Evolutionary conservation across 2,888 invertebrate genomes (phyloP).

Genomic region (Neoaliturus tenellus): DNA sequence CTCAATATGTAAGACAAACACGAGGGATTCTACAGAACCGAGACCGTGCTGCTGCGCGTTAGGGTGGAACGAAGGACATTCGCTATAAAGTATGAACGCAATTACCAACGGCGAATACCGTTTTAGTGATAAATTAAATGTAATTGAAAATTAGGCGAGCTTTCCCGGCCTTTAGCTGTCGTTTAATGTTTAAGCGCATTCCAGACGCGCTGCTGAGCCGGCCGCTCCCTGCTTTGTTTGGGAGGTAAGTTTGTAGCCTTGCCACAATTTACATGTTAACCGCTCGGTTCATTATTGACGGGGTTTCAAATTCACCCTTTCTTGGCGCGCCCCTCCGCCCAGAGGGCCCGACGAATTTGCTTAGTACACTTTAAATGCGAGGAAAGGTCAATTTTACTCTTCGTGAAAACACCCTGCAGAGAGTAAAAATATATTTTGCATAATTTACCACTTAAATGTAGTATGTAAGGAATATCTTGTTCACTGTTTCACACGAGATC

Average conservation of each 20-base stretch:
- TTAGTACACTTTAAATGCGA: slow-evolving; percentile 37
- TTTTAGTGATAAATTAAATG: slow-evolving; percentile 45
- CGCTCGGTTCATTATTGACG: slow-evolving; percentile 35
- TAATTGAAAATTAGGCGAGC: slow-evolving; percentile 31
- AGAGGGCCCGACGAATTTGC: neutral
- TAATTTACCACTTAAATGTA: too few relatives aligned
- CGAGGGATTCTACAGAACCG: neutral
- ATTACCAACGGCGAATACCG: slow-evolving; percentile 14
- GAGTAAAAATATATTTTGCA: too few relatives aligned
- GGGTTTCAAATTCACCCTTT: slow-evolving; percentile 44
- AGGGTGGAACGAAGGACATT: neutral
- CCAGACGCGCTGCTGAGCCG: neutral
- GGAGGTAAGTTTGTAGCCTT: slow-evolving; percentile 6
- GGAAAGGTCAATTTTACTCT: slow-evolving; percentile 17
- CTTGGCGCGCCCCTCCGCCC: neutral
- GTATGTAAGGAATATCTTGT: too few relatives aligned
- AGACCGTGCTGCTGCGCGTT: neutral
- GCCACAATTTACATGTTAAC: slow-evolving; percentile 18
- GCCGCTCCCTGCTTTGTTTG: neutral
- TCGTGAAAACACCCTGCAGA: too few relatives aligned
- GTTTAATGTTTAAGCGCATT: slow-evolving; percentile 31
- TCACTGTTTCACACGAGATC: too few relatives aligned
- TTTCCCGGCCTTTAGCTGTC: slow-evolving; percentile 8
- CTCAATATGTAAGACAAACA: too few relatives aligned
- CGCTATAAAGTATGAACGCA: slow-evolving; percentile 29